Base-by-base conservation (phyloP, 2,797 vertebrate genomes). In the Hemibagrus guttatus region DNA sequence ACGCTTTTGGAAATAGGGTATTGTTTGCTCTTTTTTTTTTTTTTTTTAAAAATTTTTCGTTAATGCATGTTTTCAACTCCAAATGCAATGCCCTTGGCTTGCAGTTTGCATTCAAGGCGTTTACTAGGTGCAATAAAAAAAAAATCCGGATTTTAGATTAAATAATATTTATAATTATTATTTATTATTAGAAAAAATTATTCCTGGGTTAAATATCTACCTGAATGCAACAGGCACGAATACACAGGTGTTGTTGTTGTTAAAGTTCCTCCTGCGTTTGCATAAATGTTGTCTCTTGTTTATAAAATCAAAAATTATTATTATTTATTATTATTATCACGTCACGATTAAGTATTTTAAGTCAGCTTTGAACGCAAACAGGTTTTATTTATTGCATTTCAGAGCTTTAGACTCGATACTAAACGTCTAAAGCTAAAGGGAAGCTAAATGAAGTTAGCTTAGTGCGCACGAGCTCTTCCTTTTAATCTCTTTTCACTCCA, bases 131-230 rank as follows among this genome's bases (percentile, higher is more conserved):
- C 4, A 9, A 31, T n/a, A 17, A 13, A n/a, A 63, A 63, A 28
- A 64, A n/a, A 0, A 63, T n/a, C 2, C 26, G 1, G n/a, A 2
- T 42, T n/a, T 78, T 56, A 28, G 8, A 78, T 54, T 3, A 9
- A 56, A 19, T 56, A 2, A 28, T 4, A 9, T 54, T 76, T 56
- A 54, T 6, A 54, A 28, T 1, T 17, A 76, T n/a, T n/a, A n/a
- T n/a, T n/a, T n/a, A n/a, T n/a, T 54, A 56, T 4, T 46, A 2
- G 0, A 17, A 14, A 46, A 78, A 58, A 12, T 0, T 0, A 0
- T 71, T 52, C 0, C 1, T 4, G 4, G 35, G n/a, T 63, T 5
- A n/a, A 64, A 64, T 4, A 2, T 1, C 7, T n/a, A 0, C 14
- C 39, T 12, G 79, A 19, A 17, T 19, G 14, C 79, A 49, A 49